Evolutionary conservation across 2,888 invertebrate species (phyloP).

Genomic region (Platypus cylindrus): DNA sequence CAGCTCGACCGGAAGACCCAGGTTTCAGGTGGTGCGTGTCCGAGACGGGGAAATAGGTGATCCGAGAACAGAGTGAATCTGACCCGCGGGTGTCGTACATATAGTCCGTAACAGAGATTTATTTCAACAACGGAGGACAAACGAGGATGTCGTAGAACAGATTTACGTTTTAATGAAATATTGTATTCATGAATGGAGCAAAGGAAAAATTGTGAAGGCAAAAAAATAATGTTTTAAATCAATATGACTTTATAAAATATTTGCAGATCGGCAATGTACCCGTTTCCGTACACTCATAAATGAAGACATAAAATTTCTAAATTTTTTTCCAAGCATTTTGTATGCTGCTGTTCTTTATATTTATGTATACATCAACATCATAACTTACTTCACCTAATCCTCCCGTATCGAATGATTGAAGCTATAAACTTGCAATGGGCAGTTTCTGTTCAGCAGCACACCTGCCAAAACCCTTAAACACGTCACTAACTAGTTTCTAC

Average conservation of each 20-base stretch:
- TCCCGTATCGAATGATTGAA: conserved; percentile 11
- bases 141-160: conserved; percentile 10
- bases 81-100: conserved; percentile 35
- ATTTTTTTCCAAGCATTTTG: not conserved
- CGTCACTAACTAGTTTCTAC: conserved; percentile 16
- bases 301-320: not conserved
- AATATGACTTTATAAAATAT: too few species aligned
- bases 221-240: too few species aligned
- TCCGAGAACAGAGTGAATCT: conserved; percentile 32
- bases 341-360: not conserved
- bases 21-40: conserved; percentile 16
- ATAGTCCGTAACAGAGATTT: conserved; percentile 32
- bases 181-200: conserved; percentile 20
- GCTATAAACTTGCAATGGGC: conserved; percentile 13
- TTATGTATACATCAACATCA: not conserved
- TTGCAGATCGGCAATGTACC: too few species aligned
- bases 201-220: too few species aligned
- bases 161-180: conserved; percentile 19
- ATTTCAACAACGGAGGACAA: conserved; percentile 30
- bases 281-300: not conserved
- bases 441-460: conserved; percentile 14
- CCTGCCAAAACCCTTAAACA: conserved; percentile 15
- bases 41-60: conserved; percentile 21
- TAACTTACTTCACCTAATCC: too few species aligned
- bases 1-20: conserved; percentile 11